Base-by-base conservation (phyloP, 2,888 invertebrate species). In the Drosophila monieri region DNA sequence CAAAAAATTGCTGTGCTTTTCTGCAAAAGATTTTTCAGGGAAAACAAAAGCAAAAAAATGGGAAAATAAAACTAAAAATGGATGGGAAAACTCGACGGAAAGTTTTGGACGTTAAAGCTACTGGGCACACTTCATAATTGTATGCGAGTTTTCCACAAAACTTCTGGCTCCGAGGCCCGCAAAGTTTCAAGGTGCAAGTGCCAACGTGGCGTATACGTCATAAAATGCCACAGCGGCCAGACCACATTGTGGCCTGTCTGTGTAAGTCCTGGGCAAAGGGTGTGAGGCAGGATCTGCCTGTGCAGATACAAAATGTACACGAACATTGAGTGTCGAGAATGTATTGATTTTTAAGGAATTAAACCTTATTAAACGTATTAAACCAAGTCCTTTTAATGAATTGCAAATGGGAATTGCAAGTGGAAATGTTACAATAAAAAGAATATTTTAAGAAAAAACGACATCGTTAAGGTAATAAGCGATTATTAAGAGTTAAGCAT, bases 131-230 rank as follows among this genome's bases (percentile, higher is more conserved):
- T 80, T 76, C 74, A 80, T 84, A 78, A 87, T 74, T 77, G 75
- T 78, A 66, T 71, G 66, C 74, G 65, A 68, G 73, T 53, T 41
- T 52, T 60, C 25, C 68, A 46, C 39, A 72, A 70, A 72, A 72
- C 39, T 73, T 35, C 54, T 58, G 53, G 37, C 55, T 35, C 9
- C 67, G 57, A 55, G 62, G 65, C 52, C 65, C 57, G 53, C 46
- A 57, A 75, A 72, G 56, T 73, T 87, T 75, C 79, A 87, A 84
- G 85, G 88, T 85, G 77, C 62, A 64, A 53, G 32, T 69, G 74
- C 57, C 57, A 69, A 78, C 78, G 67, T 44, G 66, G 69, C 85
- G 87, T 80, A 81, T 87, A 72, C 87, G 85, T 87, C 77, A 81
- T 87, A 73, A 78, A 86, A 69, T 12, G 43, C 12, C 21, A 21